Base-by-base conservation (phyloP, 2,888 invertebrate genomes). In the Cryptophagus acutangulus region DNA sequence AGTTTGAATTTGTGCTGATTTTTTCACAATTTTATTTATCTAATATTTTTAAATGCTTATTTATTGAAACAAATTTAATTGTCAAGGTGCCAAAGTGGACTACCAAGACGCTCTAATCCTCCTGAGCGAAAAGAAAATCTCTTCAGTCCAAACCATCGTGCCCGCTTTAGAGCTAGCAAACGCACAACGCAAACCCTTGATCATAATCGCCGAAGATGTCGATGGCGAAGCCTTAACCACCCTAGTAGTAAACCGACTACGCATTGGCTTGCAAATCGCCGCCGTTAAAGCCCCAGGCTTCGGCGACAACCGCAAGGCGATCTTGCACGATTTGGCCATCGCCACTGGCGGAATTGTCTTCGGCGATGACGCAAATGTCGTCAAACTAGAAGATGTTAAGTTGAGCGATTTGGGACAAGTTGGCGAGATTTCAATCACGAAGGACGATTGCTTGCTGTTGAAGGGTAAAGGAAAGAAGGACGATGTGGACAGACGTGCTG, bases 61-160 rank as follows among this genome's bases (percentile, higher is more conserved):
- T 31, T 8, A 31, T 3, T 31, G n/a, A 14, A 20, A 20, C 9
- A 20, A 6, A 9, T n/a, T 15, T 17, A 2, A 9, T 42, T 30
- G 35, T 45, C 13, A 52, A 78, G 78, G 95, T 43, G 94, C 95
- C 28, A 95, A 94, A 73, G 90, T 94, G 30, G 99, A 99, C 73
- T 99, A 91, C 71, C 94, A 99, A 72, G 96, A 99, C 72, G 91
- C 93, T 24, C 73, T 97, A 24, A 71, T 99, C 14, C 74, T 99
- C 36, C 84, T 96, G 61, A 90, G 91, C 49, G 97, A 99, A 70
- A 99, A 99, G 76, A 99, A 99, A 72, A 95, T 99, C 61, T 93
- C 94, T 13, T 88, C 87, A 45, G 89, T 96, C 4, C 97, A 99
- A 70, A 88, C 90, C 39, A 91, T 99, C 49, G 94, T 99, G 53